A percentile compares a stretch with the other conserved stretches of the same genome.
These are phyloP conservation scores for Phalacrocorax brasilianus DNA, from an alignment of 2,113 vertebrate genomes.

Conservation along the genomic window DNA sequence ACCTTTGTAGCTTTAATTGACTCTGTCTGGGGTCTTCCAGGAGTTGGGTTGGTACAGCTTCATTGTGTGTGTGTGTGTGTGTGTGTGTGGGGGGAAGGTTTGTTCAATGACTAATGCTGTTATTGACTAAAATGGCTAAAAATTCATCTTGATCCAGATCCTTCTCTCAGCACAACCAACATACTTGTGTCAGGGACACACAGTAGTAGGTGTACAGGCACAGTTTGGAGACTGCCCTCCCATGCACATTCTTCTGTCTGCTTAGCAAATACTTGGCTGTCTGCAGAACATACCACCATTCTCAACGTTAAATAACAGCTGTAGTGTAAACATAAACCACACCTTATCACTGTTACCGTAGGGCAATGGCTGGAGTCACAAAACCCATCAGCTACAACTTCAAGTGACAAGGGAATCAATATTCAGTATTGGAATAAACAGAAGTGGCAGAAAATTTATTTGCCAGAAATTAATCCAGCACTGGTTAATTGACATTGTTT, in stretches of 20 bases:
- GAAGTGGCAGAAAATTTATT: background rate
- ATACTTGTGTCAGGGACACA: no score
- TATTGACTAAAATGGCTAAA: background rate
- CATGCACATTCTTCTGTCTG: background rate
- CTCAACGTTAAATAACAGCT: background rate
- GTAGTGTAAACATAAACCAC: no score
- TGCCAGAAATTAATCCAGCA: background rate
- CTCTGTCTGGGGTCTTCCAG: background rate
- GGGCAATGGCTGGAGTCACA: background rate
- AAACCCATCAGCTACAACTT: background rate
- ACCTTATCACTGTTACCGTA: fast-evolving
- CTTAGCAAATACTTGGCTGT: background rate
- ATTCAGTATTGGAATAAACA: background rate
- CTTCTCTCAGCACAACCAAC: background rate
- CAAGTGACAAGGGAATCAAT: background rate
- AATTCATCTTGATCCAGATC: background rate
- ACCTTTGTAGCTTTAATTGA: background rate
- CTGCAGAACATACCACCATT: background rate
- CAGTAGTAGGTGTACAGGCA: background rate
- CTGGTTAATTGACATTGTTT: background rate
- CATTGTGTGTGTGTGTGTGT: background rate
- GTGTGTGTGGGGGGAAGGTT: background rate
- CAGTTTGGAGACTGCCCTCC: background rate
- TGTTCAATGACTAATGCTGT: background rate
- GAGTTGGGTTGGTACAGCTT: background rate